A percentile compares a stretch with the other conserved stretches of the same genome.
Evolutionary conservation across 2,797 vertebrate genomes (phyloP).

Genomic region (Lacerta viridis): DNA sequence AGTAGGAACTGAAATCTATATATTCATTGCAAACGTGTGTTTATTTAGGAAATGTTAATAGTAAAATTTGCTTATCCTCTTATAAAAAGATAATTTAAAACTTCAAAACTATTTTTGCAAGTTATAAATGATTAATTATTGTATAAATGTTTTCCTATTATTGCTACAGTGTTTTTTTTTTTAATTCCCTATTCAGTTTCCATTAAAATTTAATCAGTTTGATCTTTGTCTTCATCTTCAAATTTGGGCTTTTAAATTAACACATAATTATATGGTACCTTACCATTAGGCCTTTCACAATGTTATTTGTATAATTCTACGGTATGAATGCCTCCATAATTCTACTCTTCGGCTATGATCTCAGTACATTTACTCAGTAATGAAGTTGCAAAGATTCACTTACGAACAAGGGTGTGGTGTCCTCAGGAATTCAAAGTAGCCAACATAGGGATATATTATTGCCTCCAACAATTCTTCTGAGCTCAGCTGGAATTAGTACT

Average conservation of each 20-base stretch:
- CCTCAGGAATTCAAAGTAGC: background rate
- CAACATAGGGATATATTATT: background rate
- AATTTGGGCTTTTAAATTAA: background rate
- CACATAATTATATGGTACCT: background rate
- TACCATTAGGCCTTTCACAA: background rate
- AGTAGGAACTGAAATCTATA: background rate
- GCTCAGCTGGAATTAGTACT: background rate
- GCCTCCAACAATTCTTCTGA: background rate
- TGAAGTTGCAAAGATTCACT: background rate
- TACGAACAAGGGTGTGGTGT: background rate
- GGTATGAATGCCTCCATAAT: background rate
- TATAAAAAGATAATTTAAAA: background rate
- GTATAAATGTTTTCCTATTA: background rate
- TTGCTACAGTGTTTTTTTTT: background rate
- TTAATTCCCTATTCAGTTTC: background rate
- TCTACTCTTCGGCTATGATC: background rate
- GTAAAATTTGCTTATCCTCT: background rate
- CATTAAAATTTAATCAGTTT: background rate
- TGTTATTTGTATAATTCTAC: background rate
- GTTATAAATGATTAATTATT: background rate
- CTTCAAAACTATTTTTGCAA: background rate
- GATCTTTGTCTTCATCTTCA: background rate
- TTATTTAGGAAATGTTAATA: background rate
- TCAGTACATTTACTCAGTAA: background rate
- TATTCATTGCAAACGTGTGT: background rate